Conservation (phyloP, 1,140 invertebrate genomes). For the Drosophila pseudoobscura region DNA sequence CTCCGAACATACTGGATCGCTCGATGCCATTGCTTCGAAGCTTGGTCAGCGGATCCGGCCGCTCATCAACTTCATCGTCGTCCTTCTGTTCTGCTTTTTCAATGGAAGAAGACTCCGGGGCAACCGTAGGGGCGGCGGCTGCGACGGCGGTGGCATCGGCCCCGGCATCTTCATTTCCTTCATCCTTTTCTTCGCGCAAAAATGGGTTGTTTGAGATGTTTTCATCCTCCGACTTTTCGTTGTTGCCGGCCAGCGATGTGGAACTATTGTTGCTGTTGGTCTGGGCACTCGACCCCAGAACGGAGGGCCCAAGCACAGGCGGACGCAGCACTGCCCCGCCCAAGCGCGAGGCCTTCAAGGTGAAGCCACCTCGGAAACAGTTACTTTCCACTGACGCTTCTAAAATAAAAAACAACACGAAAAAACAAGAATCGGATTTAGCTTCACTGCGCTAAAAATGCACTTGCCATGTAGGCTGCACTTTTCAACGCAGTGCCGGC, state of each 20-base stretch:
- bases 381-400: slow-evolving; percentile 81
- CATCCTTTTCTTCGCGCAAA: slow-evolving; percentile 57
- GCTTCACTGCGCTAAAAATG: not conserved
- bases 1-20: slow-evolving; percentile 70
- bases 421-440: slow-evolving; percentile 48
- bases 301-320: slow-evolving; percentile 60
- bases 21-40: slow-evolving; percentile 79
- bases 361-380: slow-evolving; percentile 77
- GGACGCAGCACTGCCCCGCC: slow-evolving; percentile 74
- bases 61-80: slow-evolving; percentile 70
- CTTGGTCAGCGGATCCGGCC: slow-evolving; percentile 74
- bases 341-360: slow-evolving; percentile 70
- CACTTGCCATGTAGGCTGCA: slow-evolving; percentile 1
- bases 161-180: slow-evolving; percentile 46
- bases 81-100: slow-evolving; percentile 58
- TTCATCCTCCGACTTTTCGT: slow-evolving; percentile 48
- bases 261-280: slow-evolving; percentile 54
- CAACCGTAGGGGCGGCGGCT: slow-evolving; percentile 25
- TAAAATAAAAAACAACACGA: slow-evolving; percentile 51
- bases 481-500: not conserved
- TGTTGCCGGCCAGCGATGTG: slow-evolving; percentile 39
- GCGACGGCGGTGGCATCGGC: slow-evolving; percentile 18
- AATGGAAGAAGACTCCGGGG: slow-evolving; percentile 45
- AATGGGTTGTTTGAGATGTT: slow-evolving; percentile 60
- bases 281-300: slow-evolving; percentile 37